Conservation (phyloP, 2,113 vertebrate species). For the Eira barbara region DNA sequence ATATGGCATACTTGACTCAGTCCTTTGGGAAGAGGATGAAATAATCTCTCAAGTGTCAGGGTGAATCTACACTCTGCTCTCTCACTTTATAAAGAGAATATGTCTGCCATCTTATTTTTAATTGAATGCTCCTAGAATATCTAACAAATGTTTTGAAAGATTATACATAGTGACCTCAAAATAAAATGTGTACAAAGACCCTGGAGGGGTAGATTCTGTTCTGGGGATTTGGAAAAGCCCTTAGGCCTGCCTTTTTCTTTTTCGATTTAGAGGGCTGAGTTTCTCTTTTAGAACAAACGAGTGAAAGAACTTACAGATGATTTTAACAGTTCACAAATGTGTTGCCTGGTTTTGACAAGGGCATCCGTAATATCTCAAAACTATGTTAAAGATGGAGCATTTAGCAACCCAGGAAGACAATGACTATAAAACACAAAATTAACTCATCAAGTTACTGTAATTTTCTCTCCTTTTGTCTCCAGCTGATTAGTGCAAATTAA, state of each 20-base stretch:
- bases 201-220: background rate
- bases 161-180: background rate
- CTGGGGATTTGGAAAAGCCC: background rate
- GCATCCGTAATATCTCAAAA: background rate
- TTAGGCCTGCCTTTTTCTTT: background rate
- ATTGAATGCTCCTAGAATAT: background rate
- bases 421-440: slow-evolving; percentile 49
- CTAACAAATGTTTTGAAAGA: background rate
- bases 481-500: slow-evolving; percentile 70
- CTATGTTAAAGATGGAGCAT: background rate
- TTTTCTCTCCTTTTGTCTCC: slow-evolving; percentile 70
- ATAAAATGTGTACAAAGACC: background rate
- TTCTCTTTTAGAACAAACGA: background rate
- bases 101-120: background rate
- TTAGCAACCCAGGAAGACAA: slow-evolving; percentile 60
- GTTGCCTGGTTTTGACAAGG: slow-evolving; percentile 24
- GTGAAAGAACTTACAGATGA: background rate
- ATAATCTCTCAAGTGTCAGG: background rate
- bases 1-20: background rate
- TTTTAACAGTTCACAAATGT: background rate
- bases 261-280: background rate
- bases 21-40: background rate
- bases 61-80: background rate
- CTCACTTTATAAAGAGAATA: background rate
- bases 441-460: slow-evolving; percentile 57